phyloP scores from a whole-genome alignment of 2,113 vertebrate genomes.

The Eudyptes chrysolophus region DNA sequence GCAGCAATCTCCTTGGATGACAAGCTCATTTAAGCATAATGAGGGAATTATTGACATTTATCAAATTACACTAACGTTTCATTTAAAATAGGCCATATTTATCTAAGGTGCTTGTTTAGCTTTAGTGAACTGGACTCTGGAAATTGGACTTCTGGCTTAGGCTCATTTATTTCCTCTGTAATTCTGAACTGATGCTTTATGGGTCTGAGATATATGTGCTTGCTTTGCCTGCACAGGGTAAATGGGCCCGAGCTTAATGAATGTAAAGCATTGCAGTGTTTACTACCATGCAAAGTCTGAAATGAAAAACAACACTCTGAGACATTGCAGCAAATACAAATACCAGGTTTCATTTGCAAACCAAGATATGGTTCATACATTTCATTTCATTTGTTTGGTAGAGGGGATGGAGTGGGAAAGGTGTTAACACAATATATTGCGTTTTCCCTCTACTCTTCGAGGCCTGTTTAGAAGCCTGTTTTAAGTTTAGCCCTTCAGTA shows the following conservation, averaged over 20 bases:
- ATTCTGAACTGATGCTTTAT: constrained; percentile 72
- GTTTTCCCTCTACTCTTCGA: constrained; percentile 14
- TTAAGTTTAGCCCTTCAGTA: background rate
- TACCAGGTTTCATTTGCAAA: constrained; percentile 70
- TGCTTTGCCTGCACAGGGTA: constrained; percentile 68
- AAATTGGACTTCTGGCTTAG: constrained; percentile 63
- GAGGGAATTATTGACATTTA: constrained; percentile 63
- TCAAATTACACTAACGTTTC: constrained; percentile 55
- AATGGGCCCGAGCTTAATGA: constrained; percentile 74
- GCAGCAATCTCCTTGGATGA: constrained; percentile 39
- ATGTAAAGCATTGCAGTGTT: constrained; percentile 71
- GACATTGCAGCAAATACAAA: constrained; percentile 68
- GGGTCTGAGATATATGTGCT: constrained; percentile 56
- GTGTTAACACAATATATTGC: constrained; percentile 36
- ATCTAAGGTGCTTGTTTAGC: constrained; percentile 49
- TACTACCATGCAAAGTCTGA: constrained; percentile 64
- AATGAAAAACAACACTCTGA: constrained; percentile 67
- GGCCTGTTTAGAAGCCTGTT: background rate
- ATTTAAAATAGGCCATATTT: constrained; percentile 57
- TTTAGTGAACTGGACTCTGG: constrained; percentile 52
- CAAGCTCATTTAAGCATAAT: constrained; percentile 62
- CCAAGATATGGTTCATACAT: constrained; percentile 65
- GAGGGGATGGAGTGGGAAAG: background rate
- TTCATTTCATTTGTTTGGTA: constrained; percentile 61
- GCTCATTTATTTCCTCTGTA: constrained; percentile 73